A percentile compares a stretch with the other conserved stretches of the same genome.
Evolutionary conservation across 1,140 invertebrate species (phyloP).

Genomic region (Dysdera silvatica): DNA sequence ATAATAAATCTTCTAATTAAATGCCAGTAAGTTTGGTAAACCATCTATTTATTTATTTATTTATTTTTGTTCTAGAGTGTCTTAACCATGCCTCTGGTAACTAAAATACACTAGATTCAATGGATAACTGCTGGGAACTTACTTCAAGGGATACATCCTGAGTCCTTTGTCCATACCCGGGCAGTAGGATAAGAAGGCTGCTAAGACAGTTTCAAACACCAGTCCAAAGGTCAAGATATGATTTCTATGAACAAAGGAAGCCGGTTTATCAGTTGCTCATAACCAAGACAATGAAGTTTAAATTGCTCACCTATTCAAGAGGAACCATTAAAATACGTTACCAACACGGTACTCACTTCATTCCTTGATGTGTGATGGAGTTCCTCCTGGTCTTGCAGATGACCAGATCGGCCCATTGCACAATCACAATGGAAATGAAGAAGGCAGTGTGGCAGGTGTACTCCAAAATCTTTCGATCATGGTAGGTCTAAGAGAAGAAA

Average conservation of each 20-base stretch:
- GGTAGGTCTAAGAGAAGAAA: constrained; percentile 45
- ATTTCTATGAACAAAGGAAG: constrained; percentile 41
- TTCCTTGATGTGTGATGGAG: constrained; percentile 57
- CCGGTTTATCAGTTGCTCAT: neutral
- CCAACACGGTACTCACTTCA: constrained; percentile 41
- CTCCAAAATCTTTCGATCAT: constrained; percentile 55
- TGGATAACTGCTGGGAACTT: neutral
- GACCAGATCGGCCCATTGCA: constrained; percentile 61
- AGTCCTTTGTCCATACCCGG: constrained; percentile 60
- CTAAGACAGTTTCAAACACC: constrained; percentile 62
- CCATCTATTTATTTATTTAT: too few relatives aligned
- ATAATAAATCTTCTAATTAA: too few relatives aligned
- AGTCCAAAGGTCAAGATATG: constrained; percentile 63
- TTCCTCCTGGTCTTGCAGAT: constrained; percentile 59
- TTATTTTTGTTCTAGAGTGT: too few relatives aligned
- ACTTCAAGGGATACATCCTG: constrained; percentile 54
- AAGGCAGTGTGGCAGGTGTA: constrained; percentile 62
- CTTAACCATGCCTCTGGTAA: too few relatives aligned
- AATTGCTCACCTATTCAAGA: neutral
- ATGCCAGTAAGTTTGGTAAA: too few relatives aligned
- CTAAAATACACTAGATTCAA: too few relatives aligned
- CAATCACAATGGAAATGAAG: constrained; percentile 60
- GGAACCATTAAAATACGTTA: neutral
- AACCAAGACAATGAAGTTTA: neutral
- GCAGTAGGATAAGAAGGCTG: constrained; percentile 59